Percentiles rank a stretch among this genome's conserved stretches.
phyloP scores from a whole-genome alignment of 2,113 vertebrate species.

The Phoenicopterus ruber region DNA sequence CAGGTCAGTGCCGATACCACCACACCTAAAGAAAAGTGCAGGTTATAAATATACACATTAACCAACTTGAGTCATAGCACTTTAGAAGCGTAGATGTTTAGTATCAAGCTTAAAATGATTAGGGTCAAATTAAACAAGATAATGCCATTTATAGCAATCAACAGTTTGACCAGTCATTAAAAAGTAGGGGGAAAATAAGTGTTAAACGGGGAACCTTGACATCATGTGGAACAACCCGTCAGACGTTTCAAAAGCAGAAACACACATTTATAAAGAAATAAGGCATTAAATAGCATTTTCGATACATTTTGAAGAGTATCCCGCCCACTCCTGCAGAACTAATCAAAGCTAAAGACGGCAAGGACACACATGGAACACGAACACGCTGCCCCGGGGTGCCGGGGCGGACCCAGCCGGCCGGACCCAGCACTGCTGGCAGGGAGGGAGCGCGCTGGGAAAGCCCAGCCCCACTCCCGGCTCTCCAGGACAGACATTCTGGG shows the following conservation, averaged over 20 bases:
- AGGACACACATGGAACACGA: not conserved
- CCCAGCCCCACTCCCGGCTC: not conserved
- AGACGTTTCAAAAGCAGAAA: not conserved
- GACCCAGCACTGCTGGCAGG: fast-evolving
- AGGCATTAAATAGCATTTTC: not conserved
- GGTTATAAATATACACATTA: not conserved
- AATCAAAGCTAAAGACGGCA: not conserved
- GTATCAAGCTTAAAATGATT: not conserved
- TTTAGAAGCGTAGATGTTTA: not conserved
- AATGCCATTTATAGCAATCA: not conserved
- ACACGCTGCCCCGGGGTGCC: not conserved
- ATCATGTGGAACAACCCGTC: not conserved
- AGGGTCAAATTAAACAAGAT: not conserved
- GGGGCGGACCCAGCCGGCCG: too few species aligned
- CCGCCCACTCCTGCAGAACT: not conserved
- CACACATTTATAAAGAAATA: not conserved
- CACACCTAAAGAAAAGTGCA: not conserved
- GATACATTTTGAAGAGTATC: not conserved
- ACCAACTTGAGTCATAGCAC: not conserved
- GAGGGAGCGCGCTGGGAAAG: not conserved
- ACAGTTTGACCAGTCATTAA: not conserved
- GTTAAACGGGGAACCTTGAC: not conserved
- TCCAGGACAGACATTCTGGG: not conserved
- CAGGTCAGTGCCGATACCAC: not conserved
- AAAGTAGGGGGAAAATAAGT: not conserved